A percentile compares a stretch with the other conserved stretches of the same genome.
phyloP scores from a whole-genome alignment of 1,140 invertebrate genomes.

The Halyomorpha halys region DNA sequence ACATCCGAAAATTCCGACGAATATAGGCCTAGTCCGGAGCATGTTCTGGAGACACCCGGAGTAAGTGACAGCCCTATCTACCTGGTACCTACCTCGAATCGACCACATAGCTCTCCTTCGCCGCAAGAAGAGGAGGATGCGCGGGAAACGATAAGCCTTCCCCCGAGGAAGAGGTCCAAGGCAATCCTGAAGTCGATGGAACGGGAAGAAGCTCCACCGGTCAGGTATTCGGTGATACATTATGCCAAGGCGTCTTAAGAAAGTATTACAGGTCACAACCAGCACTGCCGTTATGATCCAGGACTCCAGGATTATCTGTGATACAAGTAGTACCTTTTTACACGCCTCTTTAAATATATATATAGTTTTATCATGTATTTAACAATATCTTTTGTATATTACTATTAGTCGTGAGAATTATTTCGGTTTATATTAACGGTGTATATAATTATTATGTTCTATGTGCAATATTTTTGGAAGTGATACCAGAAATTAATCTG shows the following conservation, averaged over 20 bases:
- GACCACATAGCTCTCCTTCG: slow-evolving; percentile 32
- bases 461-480: slow-evolving; percentile 11
- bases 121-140: slow-evolving; percentile 30
- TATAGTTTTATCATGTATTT: slow-evolving; percentile 10
- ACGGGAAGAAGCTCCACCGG: slow-evolving; percentile 38
- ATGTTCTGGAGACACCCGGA: slow-evolving; percentile 30
- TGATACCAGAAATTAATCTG: background rate
- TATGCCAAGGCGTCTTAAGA: slow-evolving; percentile 55
- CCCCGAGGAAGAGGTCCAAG: slow-evolving; percentile 63
- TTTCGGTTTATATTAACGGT: background rate
- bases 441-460: slow-evolving; percentile 2
- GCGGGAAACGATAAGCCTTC: slow-evolving; percentile 54
- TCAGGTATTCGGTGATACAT: slow-evolving; percentile 66
- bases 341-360: slow-evolving; percentile 15
- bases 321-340: slow-evolving; percentile 19
- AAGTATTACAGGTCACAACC: slow-evolving; percentile 3
- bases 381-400: slow-evolving; percentile 12
- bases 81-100: slow-evolving; percentile 25
- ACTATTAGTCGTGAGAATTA: slow-evolving; percentile 8
- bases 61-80: slow-evolving; percentile 33
- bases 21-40: slow-evolving; percentile 32
- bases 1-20: slow-evolving; percentile 27
- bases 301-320: slow-evolving; percentile 13
- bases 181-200: slow-evolving; percentile 63
- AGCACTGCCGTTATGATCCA: slow-evolving; percentile 13